A percentile compares a stretch with the other conserved stretches of the same genome.
These are phyloP conservation scores for Ptilonorhynchus violaceus DNA, from an alignment of 2,113 vertebrate species.

Conservation along the genomic window DNA sequence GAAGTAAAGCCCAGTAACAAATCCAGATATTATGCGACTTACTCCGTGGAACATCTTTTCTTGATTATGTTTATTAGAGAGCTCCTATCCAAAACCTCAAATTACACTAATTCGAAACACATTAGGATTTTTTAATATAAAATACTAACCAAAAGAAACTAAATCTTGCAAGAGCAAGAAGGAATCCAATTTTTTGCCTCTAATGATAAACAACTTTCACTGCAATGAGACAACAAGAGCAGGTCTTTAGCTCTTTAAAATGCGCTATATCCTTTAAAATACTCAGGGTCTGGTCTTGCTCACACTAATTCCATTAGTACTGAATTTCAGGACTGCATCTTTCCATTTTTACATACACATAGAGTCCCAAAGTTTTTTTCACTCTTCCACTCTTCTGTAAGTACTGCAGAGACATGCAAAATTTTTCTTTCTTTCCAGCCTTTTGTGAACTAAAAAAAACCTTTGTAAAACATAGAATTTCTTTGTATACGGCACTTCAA, in stretches of 20 bases:
- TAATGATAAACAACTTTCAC: conserved; percentile 5
- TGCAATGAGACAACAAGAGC: neutral
- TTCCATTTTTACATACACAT: neutral
- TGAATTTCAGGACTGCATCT: neutral
- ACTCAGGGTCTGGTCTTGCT: neutral
- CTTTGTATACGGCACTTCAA: neutral
- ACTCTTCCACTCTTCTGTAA: neutral
- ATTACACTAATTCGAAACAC: conserved; percentile 47
- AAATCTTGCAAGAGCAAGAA: neutral
- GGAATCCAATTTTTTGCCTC: neutral
- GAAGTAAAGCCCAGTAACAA: neutral
- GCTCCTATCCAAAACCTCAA: conserved; percentile 26
- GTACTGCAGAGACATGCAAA: neutral
- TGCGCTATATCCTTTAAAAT: neutral
- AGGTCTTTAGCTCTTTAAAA: neutral
- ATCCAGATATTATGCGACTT: neutral
- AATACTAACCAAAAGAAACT: neutral
- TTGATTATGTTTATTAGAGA: conserved; percentile 42
- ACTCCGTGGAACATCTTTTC: conserved; percentile 7
- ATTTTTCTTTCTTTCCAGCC: neutral
- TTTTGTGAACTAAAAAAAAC: neutral
- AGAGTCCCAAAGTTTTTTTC: neutral
- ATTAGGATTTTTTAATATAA: neutral
- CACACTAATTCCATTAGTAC: neutral
- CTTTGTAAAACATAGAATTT: neutral